Percentiles rank a stretch among this genome's conserved stretches.
These are phyloP conservation scores for Xylota segnis DNA, from an alignment of 2,888 invertebrate species.

Conservation along the genomic window DNA sequence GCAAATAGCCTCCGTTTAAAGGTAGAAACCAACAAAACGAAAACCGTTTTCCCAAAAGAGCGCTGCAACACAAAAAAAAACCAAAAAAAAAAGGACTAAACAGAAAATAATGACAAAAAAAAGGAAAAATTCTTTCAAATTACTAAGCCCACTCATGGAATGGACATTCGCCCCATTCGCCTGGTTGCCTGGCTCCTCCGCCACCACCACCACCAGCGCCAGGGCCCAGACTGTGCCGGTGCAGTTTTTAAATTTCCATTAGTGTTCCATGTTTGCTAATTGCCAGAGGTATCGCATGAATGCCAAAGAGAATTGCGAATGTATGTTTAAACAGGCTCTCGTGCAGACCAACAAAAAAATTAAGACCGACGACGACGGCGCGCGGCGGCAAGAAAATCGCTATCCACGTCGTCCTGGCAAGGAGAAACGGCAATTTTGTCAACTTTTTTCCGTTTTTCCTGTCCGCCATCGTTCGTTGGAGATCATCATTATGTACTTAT, in stretches of 20 bases:
- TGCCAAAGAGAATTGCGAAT: constrained; percentile 73
- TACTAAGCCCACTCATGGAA: constrained; percentile 67
- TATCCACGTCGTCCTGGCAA: background rate
- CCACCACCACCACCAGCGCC: background rate
- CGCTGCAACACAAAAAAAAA: background rate
- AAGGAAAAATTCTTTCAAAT: constrained; percentile 36
- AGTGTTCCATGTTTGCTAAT: constrained; percentile 76
- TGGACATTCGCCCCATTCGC: constrained; percentile 53
- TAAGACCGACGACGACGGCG: constrained; percentile 16
- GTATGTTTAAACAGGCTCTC: constrained; percentile 59
- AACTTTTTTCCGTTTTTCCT: constrained; percentile 33
- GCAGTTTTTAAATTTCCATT: constrained; percentile 76
- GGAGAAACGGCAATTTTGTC: constrained; percentile 42
- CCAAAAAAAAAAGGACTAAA: constrained; percentile 43
- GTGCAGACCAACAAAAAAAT: constrained; percentile 53
- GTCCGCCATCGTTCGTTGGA: constrained; percentile 19
- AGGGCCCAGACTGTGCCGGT: constrained; percentile 45
- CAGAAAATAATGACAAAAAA: constrained; percentile 55
- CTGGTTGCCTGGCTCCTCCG: background rate
- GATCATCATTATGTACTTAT: constrained; percentile 71
- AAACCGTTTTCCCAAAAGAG: constrained; percentile 28
- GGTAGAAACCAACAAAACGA: constrained; percentile 10
- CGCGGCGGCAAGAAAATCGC: background rate
- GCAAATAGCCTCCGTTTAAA: constrained; percentile 4
- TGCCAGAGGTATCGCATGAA: constrained; percentile 74